Conservation (phyloP, 2,113 vertebrate genomes). For the Synchiropus splendidus region DNA sequence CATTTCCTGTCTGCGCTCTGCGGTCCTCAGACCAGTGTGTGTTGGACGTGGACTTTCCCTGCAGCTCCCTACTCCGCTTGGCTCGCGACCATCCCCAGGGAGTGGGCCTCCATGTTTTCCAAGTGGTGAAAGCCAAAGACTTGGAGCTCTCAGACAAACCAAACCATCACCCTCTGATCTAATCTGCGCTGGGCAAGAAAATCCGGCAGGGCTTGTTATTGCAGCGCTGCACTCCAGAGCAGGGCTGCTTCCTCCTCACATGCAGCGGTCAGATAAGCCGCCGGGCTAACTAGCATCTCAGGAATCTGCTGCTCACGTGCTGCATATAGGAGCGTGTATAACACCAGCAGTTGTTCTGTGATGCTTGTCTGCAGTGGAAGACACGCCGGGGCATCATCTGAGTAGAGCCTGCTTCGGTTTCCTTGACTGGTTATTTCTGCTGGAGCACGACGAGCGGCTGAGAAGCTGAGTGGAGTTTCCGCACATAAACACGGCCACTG, state of each 20-base stretch:
- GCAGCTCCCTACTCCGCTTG: constrained; percentile 15
- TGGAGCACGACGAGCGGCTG: no score
- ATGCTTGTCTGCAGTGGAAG: no score
- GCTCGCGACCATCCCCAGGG: constrained; percentile 24
- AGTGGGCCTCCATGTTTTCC: constrained; percentile 28
- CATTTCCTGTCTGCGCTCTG: constrained; percentile 47
- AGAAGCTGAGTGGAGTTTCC: no score
- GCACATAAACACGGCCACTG: no score
- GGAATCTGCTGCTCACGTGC: constrained; percentile 44
- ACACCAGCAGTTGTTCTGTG: no score
- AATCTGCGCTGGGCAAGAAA: constrained; percentile 48
- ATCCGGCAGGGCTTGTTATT: constrained; percentile 48
- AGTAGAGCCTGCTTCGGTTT: no score
- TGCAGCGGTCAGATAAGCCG: constrained; percentile 40
- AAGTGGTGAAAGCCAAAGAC: constrained; percentile 37
- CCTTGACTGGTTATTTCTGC: no score
- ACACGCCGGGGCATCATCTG: no score
- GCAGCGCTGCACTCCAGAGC: constrained; percentile 24
- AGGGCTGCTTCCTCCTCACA: constrained; percentile 31
- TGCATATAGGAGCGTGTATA: constrained; percentile 18
- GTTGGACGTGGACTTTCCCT: constrained; percentile 34
- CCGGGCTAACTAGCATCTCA: constrained; percentile 38
- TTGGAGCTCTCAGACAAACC: constrained; percentile 30
- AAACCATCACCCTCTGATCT: constrained; percentile 43
- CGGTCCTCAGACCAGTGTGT: constrained; percentile 27